phyloP scores from a whole-genome alignment of 2,888 invertebrate genomes.

The Epirrhoe alternata region DNA sequence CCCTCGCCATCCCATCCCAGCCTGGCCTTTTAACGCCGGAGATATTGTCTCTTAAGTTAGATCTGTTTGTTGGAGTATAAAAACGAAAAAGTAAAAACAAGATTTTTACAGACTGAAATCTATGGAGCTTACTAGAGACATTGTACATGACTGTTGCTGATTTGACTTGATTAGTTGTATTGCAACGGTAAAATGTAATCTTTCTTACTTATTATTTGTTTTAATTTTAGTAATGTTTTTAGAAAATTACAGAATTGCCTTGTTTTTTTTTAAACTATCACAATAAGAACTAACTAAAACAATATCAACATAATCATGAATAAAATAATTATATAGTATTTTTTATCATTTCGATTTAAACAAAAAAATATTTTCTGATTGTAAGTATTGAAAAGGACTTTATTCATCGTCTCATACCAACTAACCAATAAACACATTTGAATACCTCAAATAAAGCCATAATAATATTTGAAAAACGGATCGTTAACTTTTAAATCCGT shows the following conservation, averaged over 20 bases:
- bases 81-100: slow-evolving; percentile 55
- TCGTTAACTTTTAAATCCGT: slow-evolving; percentile 82
- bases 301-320: too few relatives aligned
- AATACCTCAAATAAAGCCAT: slow-evolving; percentile 60
- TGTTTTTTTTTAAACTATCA: too few relatives aligned
- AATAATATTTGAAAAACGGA: slow-evolving; percentile 59
- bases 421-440: slow-evolving; percentile 16
- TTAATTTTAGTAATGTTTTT: too few relatives aligned
- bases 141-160: neutral
- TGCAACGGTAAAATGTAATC: too few relatives aligned
- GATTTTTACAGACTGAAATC: slow-evolving; percentile 5
- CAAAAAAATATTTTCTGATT: neutral
- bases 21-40: slow-evolving; percentile 83
- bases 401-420: slow-evolving; percentile 6
- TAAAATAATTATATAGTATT: too few relatives aligned
- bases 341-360: too few relatives aligned
- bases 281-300: too few relatives aligned
- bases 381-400: neutral
- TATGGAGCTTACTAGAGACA: neutral
- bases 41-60: slow-evolving; percentile 84
- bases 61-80: slow-evolving; percentile 78
- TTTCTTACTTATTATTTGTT: too few relatives aligned
- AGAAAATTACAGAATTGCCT: too few relatives aligned
- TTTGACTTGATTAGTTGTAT: neutral
- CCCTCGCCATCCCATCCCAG: slow-evolving; percentile 64